Conservation (phyloP, 2,888 invertebrate species). For the Brachypalpus laphriformis region DNA sequence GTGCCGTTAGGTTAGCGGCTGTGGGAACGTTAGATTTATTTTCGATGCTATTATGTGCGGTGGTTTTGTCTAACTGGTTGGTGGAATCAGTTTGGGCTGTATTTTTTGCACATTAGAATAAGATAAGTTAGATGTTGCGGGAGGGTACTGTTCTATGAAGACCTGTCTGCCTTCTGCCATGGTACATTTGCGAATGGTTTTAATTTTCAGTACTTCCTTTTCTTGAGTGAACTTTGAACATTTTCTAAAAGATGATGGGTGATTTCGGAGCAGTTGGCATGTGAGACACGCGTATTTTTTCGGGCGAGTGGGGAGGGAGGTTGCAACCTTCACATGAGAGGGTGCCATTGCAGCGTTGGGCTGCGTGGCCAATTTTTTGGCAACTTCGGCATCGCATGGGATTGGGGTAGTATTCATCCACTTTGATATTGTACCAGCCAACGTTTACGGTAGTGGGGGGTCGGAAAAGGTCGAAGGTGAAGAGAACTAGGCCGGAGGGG, state of each 20-base stretch:
- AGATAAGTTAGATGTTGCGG: no score
- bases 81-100: no score
- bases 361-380: constrained; percentile 18
- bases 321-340: constrained; percentile 2
- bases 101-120: no score
- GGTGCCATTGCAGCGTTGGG: constrained; percentile 5
- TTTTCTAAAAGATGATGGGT: neutral
- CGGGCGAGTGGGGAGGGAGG: neutral
- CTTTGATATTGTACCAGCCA: constrained; percentile 27
- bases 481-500: constrained; percentile 18
- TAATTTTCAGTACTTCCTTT: no score
- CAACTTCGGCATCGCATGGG: constrained; percentile 28
- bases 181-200: neutral
- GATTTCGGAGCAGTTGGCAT: neutral
- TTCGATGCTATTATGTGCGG: no score
- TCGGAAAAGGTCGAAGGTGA: constrained; percentile 40
- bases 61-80: no score
- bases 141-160: no score
- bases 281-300: no score
- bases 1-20: no score
- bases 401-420: constrained; percentile 12
- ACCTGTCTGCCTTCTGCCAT: neutral
- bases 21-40: no score
- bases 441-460: constrained; percentile 11
- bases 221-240: no score